Evolutionary conservation across 1,140 invertebrate genomes (phyloP), one percentile per base, ranked within the genome.

Genomic region (Ditylenchus dipsaci): DNA sequence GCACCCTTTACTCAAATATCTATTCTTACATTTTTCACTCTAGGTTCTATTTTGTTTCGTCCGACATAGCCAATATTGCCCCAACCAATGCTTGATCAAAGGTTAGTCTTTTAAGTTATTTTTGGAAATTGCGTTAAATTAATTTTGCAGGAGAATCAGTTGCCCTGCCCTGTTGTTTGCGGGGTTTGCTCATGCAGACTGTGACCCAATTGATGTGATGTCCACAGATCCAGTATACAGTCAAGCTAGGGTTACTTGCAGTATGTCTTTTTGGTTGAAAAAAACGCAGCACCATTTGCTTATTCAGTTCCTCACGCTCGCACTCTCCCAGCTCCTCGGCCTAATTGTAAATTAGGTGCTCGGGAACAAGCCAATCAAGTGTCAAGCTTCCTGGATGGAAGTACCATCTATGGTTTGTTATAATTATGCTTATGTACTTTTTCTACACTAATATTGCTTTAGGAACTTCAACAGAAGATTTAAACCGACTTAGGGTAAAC

Each of bases 301-400:
- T 11, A 11, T 38, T 38, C 11, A 38, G 33, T 81, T 59, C 76
- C 80, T 0, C 69, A 78, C 53, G 47, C 78, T 3, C 69, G 80
- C 19, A 82, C 79, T 15, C 60, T 80, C 11, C 65, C 77, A 9
- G 79, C 80, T 30, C 73, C 78, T n/a, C 60, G 73, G 13, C 53
- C 68, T 15, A 60, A 76, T n/a, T 82, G 80, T 65, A 43, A 33
- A 26, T 65, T 82, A 73, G 91, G 92, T 17, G 90, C 91, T 0
- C 87, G 93, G 68, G 91, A 95, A 76, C 93, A 95, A 85, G 89
- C 93, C 1, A 95, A 95, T 84, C 91, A 93, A 78, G 92, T 93
- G 78, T 91, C 92, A 0, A 90, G 90, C 0, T 95, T 89, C 82
- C 85, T 95, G 42, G 93, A 95, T 78, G 90, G 85, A 0, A 93